A percentile compares a stretch with the other conserved stretches of the same genome.
Evolutionary conservation across 2,797 vertebrate species (phyloP).

Genomic region (Heliangelus exortis): DNA sequence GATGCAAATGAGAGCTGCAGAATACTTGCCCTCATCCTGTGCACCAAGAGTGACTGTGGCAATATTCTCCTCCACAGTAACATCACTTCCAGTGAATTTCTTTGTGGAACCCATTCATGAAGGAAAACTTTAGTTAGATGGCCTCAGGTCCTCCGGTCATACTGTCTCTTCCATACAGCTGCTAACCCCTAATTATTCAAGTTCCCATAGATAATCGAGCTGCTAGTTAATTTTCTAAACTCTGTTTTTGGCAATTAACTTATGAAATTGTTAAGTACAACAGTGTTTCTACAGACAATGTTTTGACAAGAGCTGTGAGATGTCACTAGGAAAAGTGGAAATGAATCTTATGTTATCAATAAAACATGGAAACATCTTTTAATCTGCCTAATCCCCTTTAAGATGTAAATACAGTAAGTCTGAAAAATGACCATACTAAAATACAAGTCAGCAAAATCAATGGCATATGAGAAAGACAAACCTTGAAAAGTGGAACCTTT

Average conservation of each 20-base stretch:
- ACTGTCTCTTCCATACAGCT: neutral
- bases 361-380: conserved; percentile 57
- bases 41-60: neutral
- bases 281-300: neutral
- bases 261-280: conserved; percentile 37
- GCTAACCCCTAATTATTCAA: neutral
- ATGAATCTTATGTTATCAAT: conserved; percentile 57
- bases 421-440: conserved; percentile 52
- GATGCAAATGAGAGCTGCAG: neutral
- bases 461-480: neutral
- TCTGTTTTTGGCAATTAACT: conserved; percentile 13
- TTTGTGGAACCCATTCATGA: neutral
- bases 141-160: neutral
- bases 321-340: conserved; percentile 8
- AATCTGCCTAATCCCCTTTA: conserved; percentile 45
- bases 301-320: conserved; percentile 35
- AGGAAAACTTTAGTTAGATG: neutral
- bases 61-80: neutral
- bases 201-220: neutral
- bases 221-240: conserved; percentile 48
- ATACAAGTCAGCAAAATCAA: conserved; percentile 47
- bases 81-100: neutral
- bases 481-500: conserved; percentile 58
- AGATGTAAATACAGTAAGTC: conserved; percentile 47
- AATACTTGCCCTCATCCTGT: neutral